A percentile compares a stretch with the other conserved stretches of the same genome.
Evolutionary conservation across 1,140 invertebrate genomes (phyloP).

Genomic region (Macrobrachium nipponense): DNA sequence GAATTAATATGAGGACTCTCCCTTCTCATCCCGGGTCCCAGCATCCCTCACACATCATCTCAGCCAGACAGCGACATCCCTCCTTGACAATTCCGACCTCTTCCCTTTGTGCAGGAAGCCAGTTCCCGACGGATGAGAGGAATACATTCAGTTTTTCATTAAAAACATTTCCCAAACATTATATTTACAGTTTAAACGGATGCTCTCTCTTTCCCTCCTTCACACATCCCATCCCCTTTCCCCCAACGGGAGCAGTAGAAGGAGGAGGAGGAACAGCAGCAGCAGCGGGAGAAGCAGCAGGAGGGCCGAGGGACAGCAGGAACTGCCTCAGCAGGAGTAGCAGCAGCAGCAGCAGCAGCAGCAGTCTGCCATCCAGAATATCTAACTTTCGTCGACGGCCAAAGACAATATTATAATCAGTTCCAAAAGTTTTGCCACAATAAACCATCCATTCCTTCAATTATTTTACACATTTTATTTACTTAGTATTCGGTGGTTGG

Average conservation of each 20-base stretch:
- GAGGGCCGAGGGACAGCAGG: too few species aligned
- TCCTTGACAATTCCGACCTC: constrained; percentile 1
- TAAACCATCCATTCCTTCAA: constrained; percentile 58
- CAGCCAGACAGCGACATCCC: constrained; percentile 2
- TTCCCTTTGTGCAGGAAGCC: neutral
- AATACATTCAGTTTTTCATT: constrained; percentile 43
- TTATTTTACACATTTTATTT: constrained; percentile 62
- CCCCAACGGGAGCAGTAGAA: neutral
- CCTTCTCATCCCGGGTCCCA: neutral
- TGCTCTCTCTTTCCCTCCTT: neutral
- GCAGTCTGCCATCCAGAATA: constrained; percentile 29
- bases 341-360: neutral
- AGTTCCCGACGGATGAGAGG: too few species aligned
- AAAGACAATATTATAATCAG: constrained; percentile 62
- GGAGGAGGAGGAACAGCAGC: too few species aligned
- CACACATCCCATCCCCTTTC: neutral
- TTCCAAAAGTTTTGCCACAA: constrained; percentile 52
- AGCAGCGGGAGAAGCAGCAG: too few species aligned
- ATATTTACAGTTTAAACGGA: constrained; percentile 43
- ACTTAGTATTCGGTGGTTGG: constrained; percentile 49
- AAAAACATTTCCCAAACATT: constrained; percentile 23
- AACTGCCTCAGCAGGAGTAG: too few species aligned
- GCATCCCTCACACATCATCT: neutral
- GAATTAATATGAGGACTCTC: too few species aligned
- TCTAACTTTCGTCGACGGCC: constrained; percentile 39